A percentile compares a stretch with the other conserved stretches of the same genome.
phyloP scores from a whole-genome alignment of 2,888 invertebrate species.

The Tineola bisselliella region DNA sequence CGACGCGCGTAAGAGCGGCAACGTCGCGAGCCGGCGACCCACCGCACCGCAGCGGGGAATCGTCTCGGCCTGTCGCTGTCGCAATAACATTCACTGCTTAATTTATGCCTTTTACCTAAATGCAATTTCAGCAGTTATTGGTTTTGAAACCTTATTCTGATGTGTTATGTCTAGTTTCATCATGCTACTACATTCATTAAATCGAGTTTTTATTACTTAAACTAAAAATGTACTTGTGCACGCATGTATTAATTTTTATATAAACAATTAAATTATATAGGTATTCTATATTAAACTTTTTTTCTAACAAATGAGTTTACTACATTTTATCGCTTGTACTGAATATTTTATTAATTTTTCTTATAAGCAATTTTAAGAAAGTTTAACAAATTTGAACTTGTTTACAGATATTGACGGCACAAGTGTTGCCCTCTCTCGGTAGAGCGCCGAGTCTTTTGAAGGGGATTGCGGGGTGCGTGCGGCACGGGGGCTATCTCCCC shows the following conservation, averaged over 20 bases:
- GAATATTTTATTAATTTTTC: background rate
- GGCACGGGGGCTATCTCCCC: constrained; percentile 55
- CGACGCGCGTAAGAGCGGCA: constrained; percentile 35
- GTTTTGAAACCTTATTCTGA: background rate
- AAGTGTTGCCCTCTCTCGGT: constrained; percentile 60
- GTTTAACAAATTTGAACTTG: background rate
- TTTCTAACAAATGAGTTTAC: background rate
- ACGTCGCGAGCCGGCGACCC: constrained; percentile 35
- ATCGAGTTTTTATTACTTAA: background rate
- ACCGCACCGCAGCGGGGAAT: background rate
- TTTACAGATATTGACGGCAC: constrained; percentile 58
- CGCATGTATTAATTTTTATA: background rate
- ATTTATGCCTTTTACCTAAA: constrained; percentile 6
- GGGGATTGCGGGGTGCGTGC: constrained; percentile 38
- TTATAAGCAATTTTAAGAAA: too few species aligned
- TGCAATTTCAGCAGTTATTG: background rate
- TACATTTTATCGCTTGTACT: background rate
- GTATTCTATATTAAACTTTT: too few species aligned
- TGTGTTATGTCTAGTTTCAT: background rate
- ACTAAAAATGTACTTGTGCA: background rate
- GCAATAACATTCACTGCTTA: constrained; percentile 32
- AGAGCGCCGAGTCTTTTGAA: constrained; percentile 22
- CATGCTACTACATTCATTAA: background rate
- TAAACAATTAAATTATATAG: too few species aligned
- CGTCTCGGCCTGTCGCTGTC: constrained; percentile 15